These are phyloP conservation scores for Anolis carolinensis DNA, from an alignment of 2,113 vertebrate species.

Conservation along the genomic window DNA sequence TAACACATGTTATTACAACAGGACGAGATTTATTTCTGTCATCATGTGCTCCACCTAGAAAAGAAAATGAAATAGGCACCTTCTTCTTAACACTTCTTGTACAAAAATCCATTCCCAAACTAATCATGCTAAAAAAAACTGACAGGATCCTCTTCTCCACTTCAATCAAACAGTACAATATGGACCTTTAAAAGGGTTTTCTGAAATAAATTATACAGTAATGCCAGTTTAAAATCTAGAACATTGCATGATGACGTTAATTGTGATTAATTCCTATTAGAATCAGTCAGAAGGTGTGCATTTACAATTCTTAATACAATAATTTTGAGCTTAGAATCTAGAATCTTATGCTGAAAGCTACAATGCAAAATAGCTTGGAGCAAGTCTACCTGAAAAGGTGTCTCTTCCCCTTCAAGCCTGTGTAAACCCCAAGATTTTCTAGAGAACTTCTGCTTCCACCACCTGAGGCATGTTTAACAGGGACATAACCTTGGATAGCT, in stretches of 20 bases:
- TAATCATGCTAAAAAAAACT: conserved; percentile 14
- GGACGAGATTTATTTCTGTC: conserved; percentile 99
- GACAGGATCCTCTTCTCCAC: background rate
- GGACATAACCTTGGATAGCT: background rate
- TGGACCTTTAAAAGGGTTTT: background rate
- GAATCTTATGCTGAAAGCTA: background rate
- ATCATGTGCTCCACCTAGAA: conserved; percentile 90
- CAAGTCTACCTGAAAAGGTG: background rate
- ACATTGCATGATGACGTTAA: background rate
- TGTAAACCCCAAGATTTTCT: background rate
- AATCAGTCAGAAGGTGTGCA: background rate
- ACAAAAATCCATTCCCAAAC: conserved; percentile 49
- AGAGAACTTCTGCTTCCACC: background rate
- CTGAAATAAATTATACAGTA: background rate
- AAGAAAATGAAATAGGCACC: conserved; percentile 47
- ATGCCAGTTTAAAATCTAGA: background rate
- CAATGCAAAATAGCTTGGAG: background rate
- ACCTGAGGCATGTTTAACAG: background rate
- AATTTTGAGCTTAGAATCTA: background rate
- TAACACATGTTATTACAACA: conserved; percentile 93
- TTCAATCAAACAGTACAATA: conserved; percentile 35
- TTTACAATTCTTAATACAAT: background rate
- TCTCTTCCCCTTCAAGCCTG: background rate
- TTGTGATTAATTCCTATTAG: background rate
- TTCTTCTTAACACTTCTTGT: conserved; percentile 42